These are phyloP conservation scores for Neolamprologus sp. DNA, from an alignment of 2,113 vertebrate genomes.

Conservation along the genomic window DNA sequence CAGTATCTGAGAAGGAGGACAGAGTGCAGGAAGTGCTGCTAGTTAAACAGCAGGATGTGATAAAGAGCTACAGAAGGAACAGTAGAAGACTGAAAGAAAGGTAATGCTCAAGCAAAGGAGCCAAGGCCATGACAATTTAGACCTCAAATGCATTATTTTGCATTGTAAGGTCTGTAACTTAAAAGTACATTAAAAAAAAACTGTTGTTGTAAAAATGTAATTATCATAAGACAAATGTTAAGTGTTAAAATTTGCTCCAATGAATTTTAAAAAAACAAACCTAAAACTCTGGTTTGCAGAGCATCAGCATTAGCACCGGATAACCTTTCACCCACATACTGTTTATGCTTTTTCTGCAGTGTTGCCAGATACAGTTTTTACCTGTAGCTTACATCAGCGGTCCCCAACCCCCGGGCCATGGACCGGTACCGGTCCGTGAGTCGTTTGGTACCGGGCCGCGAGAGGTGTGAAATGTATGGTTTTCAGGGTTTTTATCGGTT, in stretches of 20 bases:
- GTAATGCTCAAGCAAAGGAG: not conserved
- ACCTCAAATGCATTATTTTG: not conserved
- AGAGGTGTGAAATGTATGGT: no score
- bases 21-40: no score
- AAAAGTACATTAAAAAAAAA: not conserved
- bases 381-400: not conserved
- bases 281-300: not conserved
- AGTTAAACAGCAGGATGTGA: not conserved
- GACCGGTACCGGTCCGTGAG: no score
- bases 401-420: no score
- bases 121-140: not conserved
- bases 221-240: not conserved
- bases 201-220: not conserved
- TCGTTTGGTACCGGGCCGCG: accelerated
- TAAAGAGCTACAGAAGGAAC: not conserved
- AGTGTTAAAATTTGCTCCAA: not conserved
- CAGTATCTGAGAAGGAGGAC: conserved; percentile 79
- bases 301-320: not conserved
- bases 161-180: not conserved
- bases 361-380: not conserved
- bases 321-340: not conserved
- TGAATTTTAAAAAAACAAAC: accelerated
- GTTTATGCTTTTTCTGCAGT: not conserved
- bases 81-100: not conserved
- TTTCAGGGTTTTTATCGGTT: no score